Evolutionary conservation across 2,113 vertebrate species (phyloP), one percentile per base, ranked within the genome.

Genomic region (Scytalopus superciliaris): DNA sequence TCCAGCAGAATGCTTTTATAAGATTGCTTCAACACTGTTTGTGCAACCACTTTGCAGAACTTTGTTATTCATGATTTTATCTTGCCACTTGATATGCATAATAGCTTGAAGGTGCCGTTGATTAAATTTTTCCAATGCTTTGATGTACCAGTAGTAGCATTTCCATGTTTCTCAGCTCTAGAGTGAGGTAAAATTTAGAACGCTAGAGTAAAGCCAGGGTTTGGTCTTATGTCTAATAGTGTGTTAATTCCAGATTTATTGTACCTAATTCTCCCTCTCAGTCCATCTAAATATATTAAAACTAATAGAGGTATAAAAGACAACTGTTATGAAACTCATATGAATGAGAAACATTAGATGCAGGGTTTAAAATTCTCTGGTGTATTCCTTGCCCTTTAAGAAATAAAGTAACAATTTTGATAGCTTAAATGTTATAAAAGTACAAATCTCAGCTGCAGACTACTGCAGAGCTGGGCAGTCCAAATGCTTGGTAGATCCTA

Each of bases 51-150:
- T 96, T 82, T 94, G 94, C 89, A 94, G 96, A 96, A 95, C 93
- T 95, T 97, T 92, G 94, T 97, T 97, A 97, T 94, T 96, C 90
- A 62, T 95, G 97, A 97, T 96, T 96, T 96, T 97, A 97, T 97
- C 97, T 97, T 93, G 84, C 96, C 73, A 88, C 93, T 92, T 95
- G 93, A 96, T 96, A 96, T 97, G 93, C 95, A 96, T 96, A 95
- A 97, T 97, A 97, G 96, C 95, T 97, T 68, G 87, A 93, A 97
- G 95, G 94, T 96, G 93, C 94, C 45, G 89, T 96, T 96, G 95
- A 97, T 95, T 96, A 97, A 96, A 81, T 92, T 92, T 95, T 97
- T 95, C 94, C 88, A 97, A 86, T 93, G 77, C 96, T 97, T 97
- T 96, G 96, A 97, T 95, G 96, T 97, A 93, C 72, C 88, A 91